A percentile compares a stretch with the other conserved stretches of the same genome.
Conservation (phyloP, 30 jellyfish, hydroid and myxozoan genomes). For the Sanderia malayensis region DNA sequence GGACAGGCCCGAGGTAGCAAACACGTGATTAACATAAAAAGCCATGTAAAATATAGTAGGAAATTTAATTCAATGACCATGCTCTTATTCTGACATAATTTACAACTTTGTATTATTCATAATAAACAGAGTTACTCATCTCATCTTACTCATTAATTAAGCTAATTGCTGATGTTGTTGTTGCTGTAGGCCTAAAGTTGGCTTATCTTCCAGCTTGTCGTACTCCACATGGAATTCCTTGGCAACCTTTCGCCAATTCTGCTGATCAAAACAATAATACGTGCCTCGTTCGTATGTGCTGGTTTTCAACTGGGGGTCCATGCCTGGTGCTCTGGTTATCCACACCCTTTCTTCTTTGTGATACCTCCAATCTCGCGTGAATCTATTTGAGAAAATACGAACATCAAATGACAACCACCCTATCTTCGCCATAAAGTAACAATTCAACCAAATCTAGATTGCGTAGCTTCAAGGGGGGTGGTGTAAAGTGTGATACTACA, state of each 20-base stretch:
- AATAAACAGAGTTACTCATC: slow-evolving; percentile 12
- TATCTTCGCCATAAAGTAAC: neutral
- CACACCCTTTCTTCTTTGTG: slow-evolving; percentile 96
- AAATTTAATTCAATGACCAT: slow-evolving; percentile 28
- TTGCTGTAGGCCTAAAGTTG: slow-evolving; percentile 75
- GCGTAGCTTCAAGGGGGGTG: too few relatives aligned
- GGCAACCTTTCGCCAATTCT: slow-evolving; percentile 90
- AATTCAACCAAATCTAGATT: too few relatives aligned
- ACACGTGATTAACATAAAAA: too few relatives aligned
- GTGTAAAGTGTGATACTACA: too few relatives aligned
- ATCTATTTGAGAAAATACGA: slow-evolving; percentile 36
- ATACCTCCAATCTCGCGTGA: slow-evolving; percentile 93
- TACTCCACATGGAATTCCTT: slow-evolving; percentile 95
- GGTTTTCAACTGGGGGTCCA: slow-evolving; percentile 96
- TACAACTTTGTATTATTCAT: slow-evolving; percentile 44
- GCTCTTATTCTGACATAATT: slow-evolving; percentile 59
- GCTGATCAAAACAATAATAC: slow-evolving; percentile 91
- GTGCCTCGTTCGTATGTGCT: slow-evolving; percentile 95
- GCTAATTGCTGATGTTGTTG: slow-evolving; percentile 72
- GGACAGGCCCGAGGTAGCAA: too few relatives aligned
- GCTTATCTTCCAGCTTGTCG: slow-evolving; percentile 92
- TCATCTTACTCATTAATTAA: slow-evolving; percentile 7
- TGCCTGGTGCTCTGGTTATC: slow-evolving; percentile 98
- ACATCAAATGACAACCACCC: too few relatives aligned
- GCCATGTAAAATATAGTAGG: slow-evolving; percentile 1